Evolutionary conservation across 1,140 invertebrate species (phyloP).

Genomic region (Argopecten irradians): DNA sequence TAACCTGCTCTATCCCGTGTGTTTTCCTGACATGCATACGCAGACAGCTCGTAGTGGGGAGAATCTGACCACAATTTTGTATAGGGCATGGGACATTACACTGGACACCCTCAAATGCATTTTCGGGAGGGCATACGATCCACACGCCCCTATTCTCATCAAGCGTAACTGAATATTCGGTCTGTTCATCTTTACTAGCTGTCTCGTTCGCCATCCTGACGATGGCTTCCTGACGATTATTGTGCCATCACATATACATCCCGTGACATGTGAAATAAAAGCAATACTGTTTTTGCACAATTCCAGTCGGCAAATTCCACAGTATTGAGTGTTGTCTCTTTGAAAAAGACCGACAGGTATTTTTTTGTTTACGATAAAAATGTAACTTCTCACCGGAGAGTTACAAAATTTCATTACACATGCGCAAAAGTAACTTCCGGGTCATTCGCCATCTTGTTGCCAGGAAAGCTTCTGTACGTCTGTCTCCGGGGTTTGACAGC

Average conservation of each 20-base stretch:
- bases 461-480: conserved; percentile 44
- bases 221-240: no score
- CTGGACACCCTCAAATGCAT: background rate
- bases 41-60: background rate
- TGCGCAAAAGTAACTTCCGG: conserved; percentile 29
- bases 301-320: no score
- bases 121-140: background rate
- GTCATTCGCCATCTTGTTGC: conserved; percentile 51
- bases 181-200: background rate
- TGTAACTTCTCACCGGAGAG: conserved; percentile 3
- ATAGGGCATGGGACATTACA: background rate
- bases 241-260: no score
- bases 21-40: background rate
- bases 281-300: no score
- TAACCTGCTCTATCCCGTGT: background rate
- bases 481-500: background rate
- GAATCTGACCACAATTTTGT: conserved; percentile 2
- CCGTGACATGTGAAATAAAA: no score
- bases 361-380: background rate
- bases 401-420: background rate
- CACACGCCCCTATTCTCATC: background rate
- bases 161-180: background rate
- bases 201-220: background rate
- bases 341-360: no score
- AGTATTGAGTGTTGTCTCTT: no score